Base-by-base conservation (phyloP, 2,797 vertebrate genomes). In the Ctenopoma multispine region DNA sequence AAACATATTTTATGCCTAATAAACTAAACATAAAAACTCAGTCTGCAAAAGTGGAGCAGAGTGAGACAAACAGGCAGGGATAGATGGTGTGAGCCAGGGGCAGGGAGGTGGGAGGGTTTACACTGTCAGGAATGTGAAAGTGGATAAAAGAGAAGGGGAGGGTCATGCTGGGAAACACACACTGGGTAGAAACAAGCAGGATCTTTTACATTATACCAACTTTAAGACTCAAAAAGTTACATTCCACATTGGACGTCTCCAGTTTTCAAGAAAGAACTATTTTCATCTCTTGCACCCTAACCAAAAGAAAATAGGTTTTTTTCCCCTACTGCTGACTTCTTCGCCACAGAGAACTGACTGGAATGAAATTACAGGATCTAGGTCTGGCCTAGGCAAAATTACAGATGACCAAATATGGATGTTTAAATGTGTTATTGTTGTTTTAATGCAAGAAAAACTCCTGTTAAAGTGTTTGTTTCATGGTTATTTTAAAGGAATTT, bases 51-150 rank as follows among this genome's bases (percentile, higher is more conserved):
- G 9, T 50, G 20, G 64, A 64, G 40, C 15, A 61, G 53, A 63
- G 15, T 12, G 59, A 75, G 20, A 46, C 27, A 24, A 63, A 36
- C 47, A 48, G 64, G 27, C 41, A 54, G 29, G 41, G 63, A 47
- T 40, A 12, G 40, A 36, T 14, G 54, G 57, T 69, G 53, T 55
- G 49, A 60, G 46, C n/a, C n/a, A 54, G 27, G 24, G 48, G 51
- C 41, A 51, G 60, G 20, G 57, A 75, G 63, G 65, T 51, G 66
- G 85, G 77, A 74, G 62, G 64, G 61, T 72, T 72, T 62, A 23
- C 38, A 44, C 0, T 0, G 29, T 50, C 63, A 83, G 85, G 89
- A 91, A 90, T 85, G 86, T 85, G 84, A 70, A 79, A 73, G 63
- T 58, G 83, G 74, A 88, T 66, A 64, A 1, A 23, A 1, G 0